Percentiles rank a stretch among this genome's conserved stretches.
Evolutionary conservation across 2,113 vertebrate species (phyloP).

Genomic region (Xiphophorus maculatus): DNA sequence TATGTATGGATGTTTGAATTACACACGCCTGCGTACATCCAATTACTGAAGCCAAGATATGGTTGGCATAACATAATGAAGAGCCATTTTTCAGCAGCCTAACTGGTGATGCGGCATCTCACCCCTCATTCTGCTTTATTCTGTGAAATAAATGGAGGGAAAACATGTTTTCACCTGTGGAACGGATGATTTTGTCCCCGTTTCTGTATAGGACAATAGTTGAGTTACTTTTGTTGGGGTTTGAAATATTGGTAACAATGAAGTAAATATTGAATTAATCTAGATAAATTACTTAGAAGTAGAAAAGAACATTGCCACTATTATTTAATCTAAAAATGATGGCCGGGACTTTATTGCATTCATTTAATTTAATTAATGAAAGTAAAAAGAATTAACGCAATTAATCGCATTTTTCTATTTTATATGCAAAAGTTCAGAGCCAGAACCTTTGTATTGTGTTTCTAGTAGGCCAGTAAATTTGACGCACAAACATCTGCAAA

Average conservation of each 20-base stretch:
- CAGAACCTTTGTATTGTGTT: no score
- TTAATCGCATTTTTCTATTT: no score
- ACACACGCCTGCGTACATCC: conserved; percentile 40
- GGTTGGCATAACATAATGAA: conserved; percentile 70
- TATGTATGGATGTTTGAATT: background rate
- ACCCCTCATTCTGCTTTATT: background rate
- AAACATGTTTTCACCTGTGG: conserved; percentile 13
- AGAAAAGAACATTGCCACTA: no score
- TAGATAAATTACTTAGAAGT: no score
- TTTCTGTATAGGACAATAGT: background rate
- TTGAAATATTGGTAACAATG: background rate
- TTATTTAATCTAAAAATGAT: background rate
- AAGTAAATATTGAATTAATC: background rate
- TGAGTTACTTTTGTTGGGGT: background rate
- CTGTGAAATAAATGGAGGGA: conserved; percentile 1
- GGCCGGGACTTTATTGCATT: no score
- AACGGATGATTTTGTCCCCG: background rate
- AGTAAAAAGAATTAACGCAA: no score
- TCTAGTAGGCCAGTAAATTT: no score
- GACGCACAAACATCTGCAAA: no score
- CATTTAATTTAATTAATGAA: no score
- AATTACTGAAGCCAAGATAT: conserved; percentile 62
- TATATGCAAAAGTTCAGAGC: no score
- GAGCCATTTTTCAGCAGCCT: conserved; percentile 71
- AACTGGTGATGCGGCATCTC: conserved; percentile 39